phyloP scores from a whole-genome alignment of 92 coral and sea anemone species.

The Umimayanthus kanabou region DNA sequence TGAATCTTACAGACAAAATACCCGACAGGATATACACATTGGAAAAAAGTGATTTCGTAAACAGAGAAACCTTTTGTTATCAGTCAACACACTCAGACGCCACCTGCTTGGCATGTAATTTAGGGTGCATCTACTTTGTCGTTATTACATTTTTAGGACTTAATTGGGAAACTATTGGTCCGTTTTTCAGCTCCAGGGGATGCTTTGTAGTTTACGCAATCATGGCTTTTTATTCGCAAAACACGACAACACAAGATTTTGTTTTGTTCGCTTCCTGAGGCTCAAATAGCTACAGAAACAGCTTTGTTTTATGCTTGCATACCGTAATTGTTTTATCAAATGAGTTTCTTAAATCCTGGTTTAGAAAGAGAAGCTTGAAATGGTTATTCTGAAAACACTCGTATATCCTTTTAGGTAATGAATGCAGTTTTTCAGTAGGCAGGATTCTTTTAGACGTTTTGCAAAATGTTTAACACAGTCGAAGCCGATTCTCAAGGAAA shows the following conservation, averaged over 20 bases:
- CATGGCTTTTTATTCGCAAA: not conserved
- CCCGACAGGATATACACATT: too few species aligned
- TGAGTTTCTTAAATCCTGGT: too few species aligned
- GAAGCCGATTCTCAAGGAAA: not conserved
- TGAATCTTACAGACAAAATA: too few species aligned
- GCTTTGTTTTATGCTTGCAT: not conserved
- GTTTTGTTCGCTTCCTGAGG: not conserved
- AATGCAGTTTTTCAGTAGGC: not conserved
- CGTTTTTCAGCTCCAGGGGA: not conserved
- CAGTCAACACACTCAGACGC: not conserved
- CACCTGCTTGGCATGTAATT: not conserved
- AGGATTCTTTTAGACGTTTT: not conserved
- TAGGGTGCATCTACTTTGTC: not conserved
- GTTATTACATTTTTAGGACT: not conserved
- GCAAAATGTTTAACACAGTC: not conserved
- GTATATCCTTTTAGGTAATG: not conserved
- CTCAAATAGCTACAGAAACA: not conserved
- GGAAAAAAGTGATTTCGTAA: too few species aligned
- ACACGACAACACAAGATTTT: not conserved
- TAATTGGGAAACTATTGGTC: not conserved
- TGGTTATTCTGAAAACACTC: too few species aligned
- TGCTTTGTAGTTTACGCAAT: not conserved
- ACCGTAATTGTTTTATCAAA: too few species aligned
- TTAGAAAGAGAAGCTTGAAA: too few species aligned
- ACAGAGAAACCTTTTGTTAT: not conserved